Evolutionary conservation across 2,888 invertebrate species (phyloP).

Genomic region (Hybos culiciformis): DNA sequence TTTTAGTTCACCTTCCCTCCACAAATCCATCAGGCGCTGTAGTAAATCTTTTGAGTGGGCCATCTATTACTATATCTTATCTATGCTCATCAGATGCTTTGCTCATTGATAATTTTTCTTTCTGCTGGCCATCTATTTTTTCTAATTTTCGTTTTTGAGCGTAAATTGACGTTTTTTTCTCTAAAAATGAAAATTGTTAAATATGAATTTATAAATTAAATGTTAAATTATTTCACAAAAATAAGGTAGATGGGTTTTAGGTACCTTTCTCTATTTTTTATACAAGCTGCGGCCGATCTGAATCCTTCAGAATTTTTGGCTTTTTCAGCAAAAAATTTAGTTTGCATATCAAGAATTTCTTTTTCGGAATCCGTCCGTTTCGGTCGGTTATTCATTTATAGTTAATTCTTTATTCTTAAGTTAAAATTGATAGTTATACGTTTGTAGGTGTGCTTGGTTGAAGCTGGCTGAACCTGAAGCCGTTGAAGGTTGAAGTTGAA

Average conservation of each 20-base stretch:
- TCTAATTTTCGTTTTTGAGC: conserved; percentile 23
- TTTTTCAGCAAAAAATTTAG: conserved; percentile 48
- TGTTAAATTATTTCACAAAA: neutral
- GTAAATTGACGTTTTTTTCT: conserved; percentile 27
- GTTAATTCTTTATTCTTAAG: too few species aligned
- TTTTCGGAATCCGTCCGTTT: conserved; percentile 57
- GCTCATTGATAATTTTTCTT: conserved; percentile 16
- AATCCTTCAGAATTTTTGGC: conserved; percentile 39
- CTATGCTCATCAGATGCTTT: too few species aligned
- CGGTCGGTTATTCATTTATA: conserved; percentile 48
- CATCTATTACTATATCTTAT: too few species aligned
- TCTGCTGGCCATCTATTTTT: conserved; percentile 21
- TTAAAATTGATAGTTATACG: too few species aligned
- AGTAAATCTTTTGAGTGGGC: too few species aligned
- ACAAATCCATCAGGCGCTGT: too few species aligned
- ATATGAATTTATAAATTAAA: neutral
- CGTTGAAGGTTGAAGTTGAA: too few species aligned
- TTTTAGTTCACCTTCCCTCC: too few species aligned
- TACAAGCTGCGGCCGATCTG: conserved; percentile 48
- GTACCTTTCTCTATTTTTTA: conserved; percentile 29
- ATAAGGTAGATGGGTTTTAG: neutral
- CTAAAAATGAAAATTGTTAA: conserved; percentile 15
- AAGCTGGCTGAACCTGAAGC: too few species aligned
- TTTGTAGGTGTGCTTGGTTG: too few species aligned
- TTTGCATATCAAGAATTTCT: conserved; percentile 59